A percentile compares a stretch with the other conserved stretches of the same genome.
phyloP scores from a whole-genome alignment of 2,113 vertebrate species.

The Scortum barcoo region DNA sequence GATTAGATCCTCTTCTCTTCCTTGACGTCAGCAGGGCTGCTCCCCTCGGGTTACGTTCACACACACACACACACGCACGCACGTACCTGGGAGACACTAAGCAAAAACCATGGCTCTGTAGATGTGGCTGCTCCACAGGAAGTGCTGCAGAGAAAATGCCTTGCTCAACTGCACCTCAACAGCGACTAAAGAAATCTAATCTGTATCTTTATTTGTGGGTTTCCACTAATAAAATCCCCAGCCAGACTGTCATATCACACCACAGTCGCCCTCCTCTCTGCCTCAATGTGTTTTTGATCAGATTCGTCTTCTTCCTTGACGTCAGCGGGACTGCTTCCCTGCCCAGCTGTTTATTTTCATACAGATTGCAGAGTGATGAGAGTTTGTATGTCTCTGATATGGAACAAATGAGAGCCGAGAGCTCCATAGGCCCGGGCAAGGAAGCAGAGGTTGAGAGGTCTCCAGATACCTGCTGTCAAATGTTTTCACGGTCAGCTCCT shows the following conservation, averaged over 20 bases:
- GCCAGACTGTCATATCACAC: constrained; percentile 22
- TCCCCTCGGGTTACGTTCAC: constrained; percentile 38
- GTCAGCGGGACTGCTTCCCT: constrained; percentile 67
- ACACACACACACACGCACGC: constrained; percentile 15
- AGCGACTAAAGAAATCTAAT: constrained; percentile 30
- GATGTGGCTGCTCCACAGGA: constrained; percentile 9
- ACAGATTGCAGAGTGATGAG: constrained; percentile 62
- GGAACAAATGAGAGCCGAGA: constrained; percentile 66
- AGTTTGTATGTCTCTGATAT: constrained; percentile 57
- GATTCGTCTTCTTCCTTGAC: constrained; percentile 72
- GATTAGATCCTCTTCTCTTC: constrained; percentile 65
- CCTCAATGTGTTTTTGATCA: constrained; percentile 71
- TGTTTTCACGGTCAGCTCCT: constrained; percentile 37
- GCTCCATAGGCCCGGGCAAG: constrained; percentile 26
- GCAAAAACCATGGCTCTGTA: neutral
- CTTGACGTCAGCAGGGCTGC: constrained; percentile 53
- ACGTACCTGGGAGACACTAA: constrained; percentile 38
- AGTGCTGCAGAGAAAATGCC: constrained; percentile 26
- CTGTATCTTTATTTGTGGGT: constrained; percentile 31
- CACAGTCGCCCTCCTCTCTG: constrained; percentile 12
- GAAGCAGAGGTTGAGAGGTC: constrained; percentile 31
- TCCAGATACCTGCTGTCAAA: constrained; percentile 61
- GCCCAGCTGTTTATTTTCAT: constrained; percentile 71
- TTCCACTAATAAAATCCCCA: constrained; percentile 42
- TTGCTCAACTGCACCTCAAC: constrained; percentile 13